These are phyloP conservation scores for Channa argus DNA, from an alignment of 2,113 vertebrate species.

Conservation along the genomic window DNA sequence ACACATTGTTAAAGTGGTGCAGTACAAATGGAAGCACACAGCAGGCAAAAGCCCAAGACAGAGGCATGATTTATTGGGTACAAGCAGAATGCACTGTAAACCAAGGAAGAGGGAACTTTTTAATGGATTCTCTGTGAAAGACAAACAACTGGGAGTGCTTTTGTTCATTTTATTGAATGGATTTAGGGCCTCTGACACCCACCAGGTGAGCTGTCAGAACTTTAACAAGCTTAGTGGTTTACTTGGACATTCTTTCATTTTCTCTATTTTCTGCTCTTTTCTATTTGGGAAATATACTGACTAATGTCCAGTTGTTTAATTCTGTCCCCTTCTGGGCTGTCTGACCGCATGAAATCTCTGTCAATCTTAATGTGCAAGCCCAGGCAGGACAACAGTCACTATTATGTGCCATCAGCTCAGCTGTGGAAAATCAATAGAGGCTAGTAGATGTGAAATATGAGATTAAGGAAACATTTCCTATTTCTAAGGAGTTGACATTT, in stretches of 20 bases:
- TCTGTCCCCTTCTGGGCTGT: constrained; percentile 41
- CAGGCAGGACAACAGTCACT: constrained; percentile 36
- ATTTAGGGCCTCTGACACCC: constrained; percentile 56
- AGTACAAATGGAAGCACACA: constrained; percentile 58
- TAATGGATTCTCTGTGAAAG: constrained; percentile 82
- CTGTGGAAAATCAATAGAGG: constrained; percentile 63
- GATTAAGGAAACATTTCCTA: constrained; percentile 56
- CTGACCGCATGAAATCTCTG: constrained; percentile 56
- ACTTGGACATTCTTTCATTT: constrained; percentile 54
- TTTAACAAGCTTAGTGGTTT: constrained; percentile 77
- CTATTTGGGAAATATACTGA: constrained; percentile 57
- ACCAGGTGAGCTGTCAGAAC: constrained; percentile 76
- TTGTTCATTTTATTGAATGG: constrained; percentile 76
- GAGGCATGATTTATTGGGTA: constrained; percentile 75
- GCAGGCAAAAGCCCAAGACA: constrained; percentile 48
- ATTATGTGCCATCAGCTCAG: constrained; percentile 52
- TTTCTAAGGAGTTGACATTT: constrained; percentile 59
- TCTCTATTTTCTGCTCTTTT: constrained; percentile 17
- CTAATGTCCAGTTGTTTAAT: constrained; percentile 61
- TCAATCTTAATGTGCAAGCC: constrained; percentile 56
- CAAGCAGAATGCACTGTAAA: constrained; percentile 77
- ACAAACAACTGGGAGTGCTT: constrained; percentile 77
- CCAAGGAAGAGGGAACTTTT: constrained; percentile 75
- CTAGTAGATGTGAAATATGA: constrained; percentile 54
- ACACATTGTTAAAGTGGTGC: constrained; percentile 36